Base-by-base conservation (phyloP, 2,888 invertebrate species). In the Dryadula phaetusa region DNA sequence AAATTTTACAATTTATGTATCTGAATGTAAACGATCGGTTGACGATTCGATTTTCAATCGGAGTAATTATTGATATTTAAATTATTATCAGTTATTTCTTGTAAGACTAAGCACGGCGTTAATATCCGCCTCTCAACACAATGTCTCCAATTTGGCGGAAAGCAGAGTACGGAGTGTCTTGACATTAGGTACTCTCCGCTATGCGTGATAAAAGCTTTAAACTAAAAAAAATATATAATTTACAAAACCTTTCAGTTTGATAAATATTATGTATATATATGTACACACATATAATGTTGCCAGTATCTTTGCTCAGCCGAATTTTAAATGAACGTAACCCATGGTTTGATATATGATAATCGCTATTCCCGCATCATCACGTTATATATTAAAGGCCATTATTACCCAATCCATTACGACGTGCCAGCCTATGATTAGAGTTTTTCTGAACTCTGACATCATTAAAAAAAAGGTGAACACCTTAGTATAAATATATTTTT, bases 331-430 rank as follows among this genome's bases (percentile, higher is more conserved):
- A 70, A 54, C 63, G 65, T 67, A 70, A 68, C 68, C 70, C 72
- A 66, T 64, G 66, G 63, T 68, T 62, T 72, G 70, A 72, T 70
- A 62, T 72, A 72, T 68, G 72, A 72, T 72, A 70, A 72, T 72
- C 72, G 72, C 58, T 34, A 63, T 72, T 72, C 68, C 62, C 72
- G 72, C 72, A 63, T 68, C 70, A 72, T 72, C 72, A 72, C 66
- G 66, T 68, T 72, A 70, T 64, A 66, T 72, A 72, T 72, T 72
- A 70, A 68, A 64, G 70, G 60, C 65, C 67, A 72, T 72, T 72
- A 70, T 56, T 64, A 61, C 60, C 70, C 64, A 64, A 72, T 70
- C 67, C 69, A 72, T 70, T 72, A 72, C 72, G 53, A 68, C 53
- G 60, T 66, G 62, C 44, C 56, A 56, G 56, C 47, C 44, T 58